Conservation (phyloP, 2,797 vertebrate species). For the Spatula clypeata region DNA sequence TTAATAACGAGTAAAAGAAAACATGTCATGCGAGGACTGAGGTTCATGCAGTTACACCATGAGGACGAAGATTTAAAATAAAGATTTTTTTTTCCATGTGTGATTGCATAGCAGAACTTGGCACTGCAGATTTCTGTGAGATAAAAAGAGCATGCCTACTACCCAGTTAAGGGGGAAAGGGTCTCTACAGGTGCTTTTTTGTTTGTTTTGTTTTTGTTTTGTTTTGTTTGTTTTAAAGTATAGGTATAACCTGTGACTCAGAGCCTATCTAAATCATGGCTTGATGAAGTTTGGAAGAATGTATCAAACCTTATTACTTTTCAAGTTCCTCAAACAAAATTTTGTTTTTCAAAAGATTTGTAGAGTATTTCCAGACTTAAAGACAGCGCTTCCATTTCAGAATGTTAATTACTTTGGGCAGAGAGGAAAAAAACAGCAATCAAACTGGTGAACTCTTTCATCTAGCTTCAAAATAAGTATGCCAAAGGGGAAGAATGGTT, state of each 20-base stretch:
- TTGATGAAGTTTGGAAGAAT: neutral
- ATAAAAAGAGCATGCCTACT: neutral
- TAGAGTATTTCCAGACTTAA: neutral
- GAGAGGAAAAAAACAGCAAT: neutral
- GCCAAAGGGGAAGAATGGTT: neutral
- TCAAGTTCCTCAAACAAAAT: neutral
- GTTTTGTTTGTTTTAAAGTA: too few species aligned
- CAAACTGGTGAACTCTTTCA: neutral
- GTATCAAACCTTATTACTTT: neutral
- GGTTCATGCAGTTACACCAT: neutral
- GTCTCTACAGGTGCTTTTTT: neutral
- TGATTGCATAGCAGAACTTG: neutral
- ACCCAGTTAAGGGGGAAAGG: neutral
- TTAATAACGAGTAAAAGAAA: neutral
- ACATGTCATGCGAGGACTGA: accelerated
- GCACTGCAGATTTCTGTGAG: neutral
- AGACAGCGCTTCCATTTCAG: neutral
- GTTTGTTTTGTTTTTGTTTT: too few species aligned
- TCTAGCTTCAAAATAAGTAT: neutral
- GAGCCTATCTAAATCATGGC: neutral
- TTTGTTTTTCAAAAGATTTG: neutral
- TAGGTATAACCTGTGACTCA: neutral
- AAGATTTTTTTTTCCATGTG: neutral
- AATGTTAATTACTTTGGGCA: neutral
- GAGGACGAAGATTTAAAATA: neutral